Evolutionary conservation across 2,113 vertebrate genomes (phyloP).

Genomic region (Mesocricetus auratus): DNA sequence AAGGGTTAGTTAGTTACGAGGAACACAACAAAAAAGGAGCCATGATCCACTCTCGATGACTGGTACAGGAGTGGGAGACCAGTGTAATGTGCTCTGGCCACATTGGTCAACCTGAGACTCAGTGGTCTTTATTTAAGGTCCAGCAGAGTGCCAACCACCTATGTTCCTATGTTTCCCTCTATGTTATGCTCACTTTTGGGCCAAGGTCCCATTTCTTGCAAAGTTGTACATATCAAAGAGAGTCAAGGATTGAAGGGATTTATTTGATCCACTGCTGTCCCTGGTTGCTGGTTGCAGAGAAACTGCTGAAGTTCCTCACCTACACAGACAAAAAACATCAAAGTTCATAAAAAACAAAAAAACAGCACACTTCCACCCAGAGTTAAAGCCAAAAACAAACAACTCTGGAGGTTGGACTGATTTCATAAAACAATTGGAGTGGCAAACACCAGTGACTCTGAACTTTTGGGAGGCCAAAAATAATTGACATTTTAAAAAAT

Average conservation of each 20-base stretch:
- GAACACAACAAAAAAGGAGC: neutral
- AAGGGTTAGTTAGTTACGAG: neutral
- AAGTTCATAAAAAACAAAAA: neutral
- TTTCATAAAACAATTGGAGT: slow-evolving; percentile 64
- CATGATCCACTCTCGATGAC: neutral
- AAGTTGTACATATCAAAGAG: slow-evolving; percentile 1
- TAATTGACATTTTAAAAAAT: slow-evolving; percentile 66
- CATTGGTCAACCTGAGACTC: neutral
- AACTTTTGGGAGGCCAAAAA: slow-evolving; percentile 58
- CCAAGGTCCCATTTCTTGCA: slow-evolving; percentile 31
- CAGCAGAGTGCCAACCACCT: neutral
- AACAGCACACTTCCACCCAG: slow-evolving; percentile 51
- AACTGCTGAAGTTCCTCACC: slow-evolving; percentile 5
- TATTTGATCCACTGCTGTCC: slow-evolving; percentile 25
- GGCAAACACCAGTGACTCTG: slow-evolving; percentile 30
- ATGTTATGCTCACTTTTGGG: neutral
- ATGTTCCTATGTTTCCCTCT: neutral
- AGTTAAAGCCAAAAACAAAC: slow-evolving; percentile 60
- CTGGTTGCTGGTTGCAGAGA: slow-evolving; percentile 6
- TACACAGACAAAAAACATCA: slow-evolving; percentile 37
- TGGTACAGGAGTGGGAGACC: neutral
- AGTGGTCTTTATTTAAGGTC: neutral
- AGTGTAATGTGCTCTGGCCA: neutral
- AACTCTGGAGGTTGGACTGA: slow-evolving; percentile 32
- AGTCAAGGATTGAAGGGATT: slow-evolving; percentile 34